These are phyloP conservation scores for Monarcha castaneiventris DNA, from an alignment of 2,113 vertebrate genomes.

Conservation along the genomic window DNA sequence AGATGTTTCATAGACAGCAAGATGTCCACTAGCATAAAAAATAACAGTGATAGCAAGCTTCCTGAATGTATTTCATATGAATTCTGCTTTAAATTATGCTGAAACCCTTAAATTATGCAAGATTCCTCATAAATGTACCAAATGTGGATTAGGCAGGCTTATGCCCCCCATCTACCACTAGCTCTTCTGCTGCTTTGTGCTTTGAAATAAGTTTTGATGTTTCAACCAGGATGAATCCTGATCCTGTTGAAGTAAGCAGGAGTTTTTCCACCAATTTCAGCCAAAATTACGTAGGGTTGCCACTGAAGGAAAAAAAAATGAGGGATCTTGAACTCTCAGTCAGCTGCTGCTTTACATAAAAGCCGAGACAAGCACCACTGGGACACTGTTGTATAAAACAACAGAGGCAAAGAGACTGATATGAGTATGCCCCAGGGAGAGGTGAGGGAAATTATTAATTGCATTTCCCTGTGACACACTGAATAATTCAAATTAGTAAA, in stretches of 20 bases:
- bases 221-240: background rate
- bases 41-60: background rate
- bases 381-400: background rate
- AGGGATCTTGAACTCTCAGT: background rate
- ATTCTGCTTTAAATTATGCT: background rate
- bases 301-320: background rate
- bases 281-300: background rate
- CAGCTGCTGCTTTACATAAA: background rate
- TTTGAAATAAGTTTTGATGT: background rate
- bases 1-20: background rate
- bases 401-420: background rate
- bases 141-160: background rate
- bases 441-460: background rate
- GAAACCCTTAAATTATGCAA: background rate
- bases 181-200: background rate
- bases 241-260: background rate
- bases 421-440: background rate
- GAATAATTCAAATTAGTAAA: background rate
- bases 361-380: fast-evolving
- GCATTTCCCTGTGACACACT: background rate
- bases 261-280: background rate
- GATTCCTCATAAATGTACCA: background rate
- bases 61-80: background rate
- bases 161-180: background rate
- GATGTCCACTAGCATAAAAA: background rate